Evolutionary conservation across 2,888 invertebrate genomes (phyloP).

Genomic region (Zonitis immaculata): DNA sequence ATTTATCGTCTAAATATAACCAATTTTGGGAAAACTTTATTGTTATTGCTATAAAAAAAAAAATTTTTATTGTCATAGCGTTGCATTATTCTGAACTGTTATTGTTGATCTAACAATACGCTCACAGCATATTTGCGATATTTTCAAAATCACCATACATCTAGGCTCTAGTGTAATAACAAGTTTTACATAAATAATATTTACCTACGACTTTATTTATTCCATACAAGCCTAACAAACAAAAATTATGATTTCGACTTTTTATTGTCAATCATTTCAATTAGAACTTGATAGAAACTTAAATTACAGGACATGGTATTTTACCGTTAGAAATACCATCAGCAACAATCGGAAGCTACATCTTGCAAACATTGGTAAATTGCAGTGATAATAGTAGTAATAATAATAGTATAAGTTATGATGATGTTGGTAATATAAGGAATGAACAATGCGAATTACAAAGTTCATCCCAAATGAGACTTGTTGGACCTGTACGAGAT

Average conservation of each 20-base stretch:
- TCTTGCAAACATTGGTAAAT: conserved; percentile 59
- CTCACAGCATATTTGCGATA: conserved; percentile 24
- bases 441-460: conserved; percentile 54
- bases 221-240: too few relatives aligned
- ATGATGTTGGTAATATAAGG: conserved; percentile 45
- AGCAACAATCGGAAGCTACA: conserved; percentile 57
- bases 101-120: neutral
- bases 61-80: too few relatives aligned
- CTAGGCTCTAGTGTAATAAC: too few relatives aligned
- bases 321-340: conserved; percentile 58
- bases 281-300: conserved; percentile 2
- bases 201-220: too few relatives aligned
- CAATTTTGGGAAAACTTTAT: too few relatives aligned
- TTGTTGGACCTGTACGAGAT: conserved; percentile 61
- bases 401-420: neutral
- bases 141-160: conserved; percentile 23
- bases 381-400: conserved; percentile 37
- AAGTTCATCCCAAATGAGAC: conserved; percentile 57
- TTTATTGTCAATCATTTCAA: too few relatives aligned
- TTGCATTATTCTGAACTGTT: too few relatives aligned
- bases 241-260: too few relatives aligned
- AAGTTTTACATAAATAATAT: neutral
- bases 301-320: conserved; percentile 59
- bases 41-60: too few relatives aligned
- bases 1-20: too few relatives aligned